Conservation (phyloP, 1,140 invertebrate species). For the Microplitis demolitor region DNA sequence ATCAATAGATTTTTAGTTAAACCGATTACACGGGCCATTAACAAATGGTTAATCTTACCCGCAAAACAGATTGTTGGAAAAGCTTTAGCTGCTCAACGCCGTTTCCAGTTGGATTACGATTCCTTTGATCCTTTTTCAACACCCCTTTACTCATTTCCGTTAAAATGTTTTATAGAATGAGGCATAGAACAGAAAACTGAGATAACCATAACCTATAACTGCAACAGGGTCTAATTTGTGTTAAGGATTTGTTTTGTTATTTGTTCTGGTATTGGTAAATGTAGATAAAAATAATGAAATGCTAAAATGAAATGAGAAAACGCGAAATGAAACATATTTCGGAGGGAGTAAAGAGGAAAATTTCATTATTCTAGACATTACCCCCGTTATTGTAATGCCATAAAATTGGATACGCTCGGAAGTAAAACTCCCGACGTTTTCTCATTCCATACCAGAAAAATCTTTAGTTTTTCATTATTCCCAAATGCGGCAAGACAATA, state of each 20-base stretch:
- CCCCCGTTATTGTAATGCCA: constrained; percentile 59
- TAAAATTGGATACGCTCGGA: constrained; percentile 57
- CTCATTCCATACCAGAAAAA: constrained; percentile 18
- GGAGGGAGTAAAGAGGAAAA: constrained; percentile 48
- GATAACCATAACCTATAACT: not conserved
- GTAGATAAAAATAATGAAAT: constrained; percentile 15
- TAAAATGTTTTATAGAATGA: not conserved
- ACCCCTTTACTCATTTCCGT: not conserved
- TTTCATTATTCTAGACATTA: constrained; percentile 61
- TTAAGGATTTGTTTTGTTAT: no score
- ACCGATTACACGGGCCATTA: constrained; percentile 63
- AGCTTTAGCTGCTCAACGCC: constrained; percentile 19
- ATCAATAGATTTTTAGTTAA: constrained; percentile 44
- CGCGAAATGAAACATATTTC: constrained; percentile 44
- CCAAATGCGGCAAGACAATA: not conserved
- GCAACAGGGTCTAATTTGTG: no score
- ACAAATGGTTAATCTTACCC: constrained; percentile 61
- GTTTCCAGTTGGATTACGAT: constrained; percentile 27
- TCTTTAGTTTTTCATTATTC: not conserved
- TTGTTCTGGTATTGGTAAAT: no score
- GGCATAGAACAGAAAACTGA: constrained; percentile 14
- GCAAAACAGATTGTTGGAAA: constrained; percentile 41
- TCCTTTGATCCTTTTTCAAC: constrained; percentile 30
- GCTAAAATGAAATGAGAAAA: constrained; percentile 18
- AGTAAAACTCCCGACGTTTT: constrained; percentile 20